Conservation (phyloP, 1,140 invertebrate species). For the Euura saliciscinereae region DNA sequence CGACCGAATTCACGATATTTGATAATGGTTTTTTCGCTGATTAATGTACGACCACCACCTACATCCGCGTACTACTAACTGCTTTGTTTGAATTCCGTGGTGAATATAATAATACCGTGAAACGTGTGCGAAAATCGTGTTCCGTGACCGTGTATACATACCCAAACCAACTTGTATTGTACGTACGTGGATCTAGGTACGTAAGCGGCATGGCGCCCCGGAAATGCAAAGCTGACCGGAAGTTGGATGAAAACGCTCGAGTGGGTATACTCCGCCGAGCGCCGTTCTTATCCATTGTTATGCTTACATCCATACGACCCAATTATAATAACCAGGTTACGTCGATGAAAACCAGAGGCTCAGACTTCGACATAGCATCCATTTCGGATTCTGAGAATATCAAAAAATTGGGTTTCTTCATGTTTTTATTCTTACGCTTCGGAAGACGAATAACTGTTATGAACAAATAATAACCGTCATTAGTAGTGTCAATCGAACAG, state of each 20-base stretch:
- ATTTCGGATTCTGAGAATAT: not conserved
- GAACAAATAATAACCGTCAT: too few species aligned
- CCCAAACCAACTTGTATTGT: not conserved
- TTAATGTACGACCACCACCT: too few species aligned
- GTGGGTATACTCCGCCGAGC: not conserved
- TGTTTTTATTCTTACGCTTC: not conserved
- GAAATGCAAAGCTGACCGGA: slow-evolving; percentile 6
- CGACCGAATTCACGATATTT: too few species aligned
- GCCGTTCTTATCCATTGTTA: not conserved
- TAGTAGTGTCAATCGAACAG: too few species aligned
- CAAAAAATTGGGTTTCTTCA: not conserved
- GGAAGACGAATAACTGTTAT: too few species aligned
- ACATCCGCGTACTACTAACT: too few species aligned
- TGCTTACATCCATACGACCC: not conserved
- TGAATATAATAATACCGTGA: not conserved
- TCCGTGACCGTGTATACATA: not conserved
- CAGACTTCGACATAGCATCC: too few species aligned
- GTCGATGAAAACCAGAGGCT: not conserved
- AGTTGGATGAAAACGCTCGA: not conserved
- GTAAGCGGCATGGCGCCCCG: not conserved
- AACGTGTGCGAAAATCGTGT: not conserved
- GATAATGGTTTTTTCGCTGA: too few species aligned
- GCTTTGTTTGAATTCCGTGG: too few species aligned
- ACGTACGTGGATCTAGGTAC: not conserved
- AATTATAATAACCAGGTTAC: too few species aligned